Base-by-base conservation (phyloP, 2,888 invertebrate genomes). In the Andricus curvator region DNA sequence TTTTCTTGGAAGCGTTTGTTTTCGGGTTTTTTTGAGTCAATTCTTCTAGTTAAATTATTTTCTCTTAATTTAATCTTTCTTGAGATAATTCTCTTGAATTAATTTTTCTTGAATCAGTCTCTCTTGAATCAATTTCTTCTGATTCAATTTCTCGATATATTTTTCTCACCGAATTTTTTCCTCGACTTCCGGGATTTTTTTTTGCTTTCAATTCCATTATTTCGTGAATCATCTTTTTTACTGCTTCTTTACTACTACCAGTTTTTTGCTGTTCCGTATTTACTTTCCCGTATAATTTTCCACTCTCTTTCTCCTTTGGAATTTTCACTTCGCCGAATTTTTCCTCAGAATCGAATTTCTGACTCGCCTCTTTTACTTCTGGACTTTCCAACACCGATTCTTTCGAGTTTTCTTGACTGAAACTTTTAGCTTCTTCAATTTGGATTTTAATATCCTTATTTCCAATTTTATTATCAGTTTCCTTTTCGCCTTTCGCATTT, bases 131-230 rank as follows among this genome's bases (percentile, higher is more conserved):
- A n/a, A n/a, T n/a, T n/a, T n/a, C n/a, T n/a, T n/a, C n/a, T n/a
- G n/a, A n/a, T n/a, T n/a, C n/a, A n/a, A n/a, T n/a, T n/a, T n/a
- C n/a, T n/a, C n/a, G n/a, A n/a, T n/a, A n/a, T n/a, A n/a, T n/a
- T n/a, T n/a, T n/a, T n/a, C n/a, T n/a, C n/a, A n/a, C n/a, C 2
- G 80, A 3, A 66, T 70, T 82, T 85, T 88, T 78, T 82, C 88
- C 44, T 85, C 68, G 80, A 20, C 78, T 65, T 88, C 90, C 82
- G 85, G n/a, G 78, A 66, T 85, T 79, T 85, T 78, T 84, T 85
- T 88, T 8, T 81, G 74, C 33, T 78, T 78, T 80, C n/a, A 82
- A 81, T 64, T 94, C 94, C 86, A 94, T 93, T 91, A 94, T 94
- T 86, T 94, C 89, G 84, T 91, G 89, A 68, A 92, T 91, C 20